phyloP scores from a whole-genome alignment of 2,797 vertebrate genomes.

The Pterois miles region DNA sequence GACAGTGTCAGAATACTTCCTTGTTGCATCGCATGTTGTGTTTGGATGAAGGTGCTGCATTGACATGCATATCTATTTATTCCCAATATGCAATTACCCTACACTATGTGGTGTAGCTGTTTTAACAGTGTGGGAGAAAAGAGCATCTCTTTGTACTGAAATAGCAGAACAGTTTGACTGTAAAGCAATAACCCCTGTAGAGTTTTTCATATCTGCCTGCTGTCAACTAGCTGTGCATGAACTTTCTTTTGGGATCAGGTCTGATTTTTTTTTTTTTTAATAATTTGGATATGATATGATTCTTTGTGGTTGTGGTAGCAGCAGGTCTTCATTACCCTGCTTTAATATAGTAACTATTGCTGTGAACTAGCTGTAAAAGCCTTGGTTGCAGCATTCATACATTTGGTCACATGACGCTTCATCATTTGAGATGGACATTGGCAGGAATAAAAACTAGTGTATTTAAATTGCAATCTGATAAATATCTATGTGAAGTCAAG shows the following conservation, averaged over 20 bases:
- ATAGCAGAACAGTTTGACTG: conserved; percentile 21
- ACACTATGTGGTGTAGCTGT: conserved; percentile 1
- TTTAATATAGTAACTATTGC: conserved; percentile 4
- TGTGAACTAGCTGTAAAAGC: neutral
- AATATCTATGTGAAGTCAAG: neutral
- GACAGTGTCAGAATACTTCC: neutral
- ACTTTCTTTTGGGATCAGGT: conserved; percentile 9
- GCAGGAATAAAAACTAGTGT: neutral
- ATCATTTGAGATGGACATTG: neutral
- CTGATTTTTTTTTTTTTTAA: conserved; percentile 6
- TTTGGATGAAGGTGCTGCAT: conserved; percentile 21
- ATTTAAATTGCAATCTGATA: neutral
- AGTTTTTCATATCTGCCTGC: conserved; percentile 27
- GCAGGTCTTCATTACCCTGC: neutral
- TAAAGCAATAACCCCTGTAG: conserved; percentile 36
- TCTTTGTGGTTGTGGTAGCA: neutral
- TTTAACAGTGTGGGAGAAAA: conserved; percentile 22
- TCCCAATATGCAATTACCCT: conserved; percentile 27
- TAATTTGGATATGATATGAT: neutral
- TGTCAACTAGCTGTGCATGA: conserved; percentile 25
- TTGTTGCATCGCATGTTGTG: neutral
- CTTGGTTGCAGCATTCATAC: neutral
- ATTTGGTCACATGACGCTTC: neutral
- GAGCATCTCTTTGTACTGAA: conserved; percentile 23
- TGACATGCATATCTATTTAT: conserved; percentile 40